These are phyloP conservation scores for Prosapia bicincta DNA, from an alignment of 2,888 invertebrate species.

Conservation along the genomic window DNA sequence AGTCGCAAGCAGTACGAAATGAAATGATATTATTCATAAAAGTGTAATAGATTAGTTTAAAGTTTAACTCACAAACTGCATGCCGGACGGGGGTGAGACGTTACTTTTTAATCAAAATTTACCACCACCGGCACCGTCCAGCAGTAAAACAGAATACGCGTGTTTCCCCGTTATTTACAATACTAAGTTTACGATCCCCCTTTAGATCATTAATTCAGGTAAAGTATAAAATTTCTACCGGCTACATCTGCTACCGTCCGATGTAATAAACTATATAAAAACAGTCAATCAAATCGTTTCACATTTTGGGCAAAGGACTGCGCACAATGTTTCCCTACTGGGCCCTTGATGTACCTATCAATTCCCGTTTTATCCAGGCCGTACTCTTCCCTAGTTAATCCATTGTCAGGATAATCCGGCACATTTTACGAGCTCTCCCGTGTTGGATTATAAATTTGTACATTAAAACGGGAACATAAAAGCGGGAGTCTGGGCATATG, in stretches of 20 bases:
- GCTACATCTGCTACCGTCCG: neutral
- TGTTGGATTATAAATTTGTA: neutral
- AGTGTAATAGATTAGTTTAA: no score
- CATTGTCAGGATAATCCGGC: neutral
- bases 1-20: no score
- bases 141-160: neutral
- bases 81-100: no score
- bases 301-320: neutral
- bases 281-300: neutral
- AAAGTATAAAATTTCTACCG: neutral
- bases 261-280: neutral
- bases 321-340: neutral
- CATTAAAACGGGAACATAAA: neutral
- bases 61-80: no score
- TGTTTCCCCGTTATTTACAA: neutral
- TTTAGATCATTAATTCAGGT: neutral
- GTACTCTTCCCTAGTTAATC: neutral
- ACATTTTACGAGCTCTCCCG: neutral
- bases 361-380: neutral
- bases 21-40: no score
- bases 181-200: neutral
- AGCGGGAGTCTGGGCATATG: neutral
- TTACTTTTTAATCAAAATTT: no score
- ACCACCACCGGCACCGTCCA: no score
- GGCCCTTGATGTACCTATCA: neutral